Percentiles rank a stretch among this genome's conserved stretches.
These are phyloP conservation scores for Palloptera scutellata DNA, from an alignment of 2,888 invertebrate species.

Conservation along the genomic window DNA sequence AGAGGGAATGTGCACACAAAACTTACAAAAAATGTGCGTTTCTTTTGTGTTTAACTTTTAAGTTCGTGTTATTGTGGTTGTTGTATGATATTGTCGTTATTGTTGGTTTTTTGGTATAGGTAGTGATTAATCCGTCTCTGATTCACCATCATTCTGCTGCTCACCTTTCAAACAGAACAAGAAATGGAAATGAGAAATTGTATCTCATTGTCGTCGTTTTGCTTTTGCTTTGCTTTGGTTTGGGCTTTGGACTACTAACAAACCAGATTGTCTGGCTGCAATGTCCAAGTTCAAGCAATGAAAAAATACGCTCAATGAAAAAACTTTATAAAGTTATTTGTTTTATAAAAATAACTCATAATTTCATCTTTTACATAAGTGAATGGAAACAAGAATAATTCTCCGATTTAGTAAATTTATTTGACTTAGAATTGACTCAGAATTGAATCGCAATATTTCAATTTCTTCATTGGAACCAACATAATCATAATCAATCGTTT, in stretches of 20 bases:
- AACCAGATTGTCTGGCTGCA: slow-evolving; percentile 34
- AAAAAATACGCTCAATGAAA: not conserved
- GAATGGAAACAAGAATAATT: no score
- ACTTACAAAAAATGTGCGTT: slow-evolving; percentile 11
- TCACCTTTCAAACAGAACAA: slow-evolving; percentile 11
- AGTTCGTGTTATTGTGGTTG: no score
- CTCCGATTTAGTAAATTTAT: no score
- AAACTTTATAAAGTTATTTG: no score
- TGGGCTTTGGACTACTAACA: slow-evolving; percentile 14
- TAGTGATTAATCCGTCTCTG: slow-evolving; percentile 4
- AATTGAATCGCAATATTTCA: no score
- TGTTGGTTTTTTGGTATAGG: no score
- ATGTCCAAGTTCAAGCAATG: slow-evolving; percentile 21
- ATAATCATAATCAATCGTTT: no score
- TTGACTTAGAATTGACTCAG: no score
- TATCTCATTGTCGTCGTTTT: slow-evolving; percentile 13
- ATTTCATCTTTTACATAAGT: no score
- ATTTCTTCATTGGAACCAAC: no score
- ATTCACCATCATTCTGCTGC: slow-evolving; percentile 17
- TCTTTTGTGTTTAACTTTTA: not conserved
- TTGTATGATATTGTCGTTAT: no score
- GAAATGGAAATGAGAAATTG: slow-evolving; percentile 27
- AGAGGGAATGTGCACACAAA: slow-evolving; percentile 8
- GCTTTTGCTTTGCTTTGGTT: not conserved
- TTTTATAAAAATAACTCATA: no score